phyloP scores from a whole-genome alignment of 2,113 vertebrate species.

The Puma concolor region DNA sequence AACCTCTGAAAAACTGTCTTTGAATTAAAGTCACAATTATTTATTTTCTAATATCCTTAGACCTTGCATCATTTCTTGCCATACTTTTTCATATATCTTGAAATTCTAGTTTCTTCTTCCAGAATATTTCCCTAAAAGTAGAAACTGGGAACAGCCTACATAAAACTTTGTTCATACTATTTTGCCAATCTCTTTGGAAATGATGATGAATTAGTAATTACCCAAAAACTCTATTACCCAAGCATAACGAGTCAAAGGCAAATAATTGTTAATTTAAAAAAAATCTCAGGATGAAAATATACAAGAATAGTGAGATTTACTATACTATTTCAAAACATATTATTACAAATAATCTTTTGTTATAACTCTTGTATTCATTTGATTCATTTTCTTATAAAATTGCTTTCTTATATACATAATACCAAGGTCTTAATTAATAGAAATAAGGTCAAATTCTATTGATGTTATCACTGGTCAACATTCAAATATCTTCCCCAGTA shows the following conservation, averaged over 20 bases:
- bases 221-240: not conserved
- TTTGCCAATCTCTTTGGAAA: not conserved
- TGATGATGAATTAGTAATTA: not conserved
- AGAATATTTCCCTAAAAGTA: not conserved
- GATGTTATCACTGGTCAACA: not conserved
- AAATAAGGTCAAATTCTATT: not conserved
- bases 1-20: not conserved
- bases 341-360: not conserved
- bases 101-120: not conserved
- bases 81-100: not conserved
- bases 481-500: not conserved
- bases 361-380: not conserved
- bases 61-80: not conserved
- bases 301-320: not conserved
- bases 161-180: not conserved
- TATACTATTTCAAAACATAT: not conserved
- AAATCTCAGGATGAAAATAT: not conserved
- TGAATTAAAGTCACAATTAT: not conserved
- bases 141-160: not conserved
- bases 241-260: not conserved
- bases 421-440: not conserved
- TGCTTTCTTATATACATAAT: not conserved
- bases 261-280: not conserved
- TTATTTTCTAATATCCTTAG: not conserved
- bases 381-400: not conserved